Evolutionary conservation across 2,888 invertebrate species (phyloP).

Genomic region (Chrysopilus asiliformis): DNA sequence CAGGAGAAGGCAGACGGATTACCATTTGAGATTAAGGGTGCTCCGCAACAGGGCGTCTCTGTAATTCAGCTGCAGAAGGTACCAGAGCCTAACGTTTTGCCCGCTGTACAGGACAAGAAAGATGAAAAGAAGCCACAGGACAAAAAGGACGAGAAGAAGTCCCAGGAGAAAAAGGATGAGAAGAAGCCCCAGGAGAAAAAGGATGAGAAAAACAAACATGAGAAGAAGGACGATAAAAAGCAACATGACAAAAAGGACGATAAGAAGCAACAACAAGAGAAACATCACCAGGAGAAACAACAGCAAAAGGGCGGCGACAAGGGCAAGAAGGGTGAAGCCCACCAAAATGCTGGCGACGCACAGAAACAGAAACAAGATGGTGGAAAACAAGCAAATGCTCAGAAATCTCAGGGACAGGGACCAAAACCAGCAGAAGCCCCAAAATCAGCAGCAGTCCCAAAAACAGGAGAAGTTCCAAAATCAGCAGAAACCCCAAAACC

Average conservation of each 20-base stretch:
- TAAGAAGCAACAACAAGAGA: constrained; percentile 35
- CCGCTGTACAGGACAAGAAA: background rate
- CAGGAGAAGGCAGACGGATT: too few species aligned
- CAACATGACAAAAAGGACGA: constrained; percentile 40
- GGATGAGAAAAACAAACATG: constrained; percentile 59
- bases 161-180: constrained; percentile 1
- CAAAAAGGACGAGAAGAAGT: background rate
- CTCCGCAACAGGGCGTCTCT: too few species aligned
- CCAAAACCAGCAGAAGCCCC: background rate
- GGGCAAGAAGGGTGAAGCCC: constrained; percentile 40
- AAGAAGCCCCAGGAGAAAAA: background rate
- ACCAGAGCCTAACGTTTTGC: background rate
- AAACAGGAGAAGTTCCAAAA: constrained; percentile 35
- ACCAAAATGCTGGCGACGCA: constrained; percentile 83
- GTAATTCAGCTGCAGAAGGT: too few species aligned
- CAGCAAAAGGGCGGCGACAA: constrained; percentile 5
- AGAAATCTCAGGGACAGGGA: constrained; percentile 48
- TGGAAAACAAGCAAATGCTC: constrained; percentile 44
- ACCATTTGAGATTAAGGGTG: too few species aligned
- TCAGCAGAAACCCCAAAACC: constrained; percentile 52
- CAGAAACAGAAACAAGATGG: constrained; percentile 55
- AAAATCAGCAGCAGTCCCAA: constrained; percentile 47
- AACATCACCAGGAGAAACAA: constrained; percentile 38
- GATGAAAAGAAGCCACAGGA: background rate
- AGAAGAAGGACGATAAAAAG: constrained; percentile 70